A percentile compares a stretch with the other conserved stretches of the same genome.
These are phyloP conservation scores for Erpornis zantholeuca DNA, from an alignment of 2,113 vertebrate genomes.

Conservation along the genomic window DNA sequence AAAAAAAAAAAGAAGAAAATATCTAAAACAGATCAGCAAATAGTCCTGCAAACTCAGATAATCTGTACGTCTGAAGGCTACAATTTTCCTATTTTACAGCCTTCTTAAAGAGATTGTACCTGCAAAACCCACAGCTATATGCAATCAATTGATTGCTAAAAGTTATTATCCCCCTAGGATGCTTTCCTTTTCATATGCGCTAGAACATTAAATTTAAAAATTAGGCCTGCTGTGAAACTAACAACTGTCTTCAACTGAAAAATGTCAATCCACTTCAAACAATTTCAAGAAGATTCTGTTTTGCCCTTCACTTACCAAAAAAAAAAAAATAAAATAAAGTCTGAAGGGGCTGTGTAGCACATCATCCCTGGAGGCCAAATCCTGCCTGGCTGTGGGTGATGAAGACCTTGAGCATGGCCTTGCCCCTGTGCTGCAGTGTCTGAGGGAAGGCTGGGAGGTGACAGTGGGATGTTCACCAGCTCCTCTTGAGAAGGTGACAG, in stretches of 20 bases:
- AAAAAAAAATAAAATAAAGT: background rate
- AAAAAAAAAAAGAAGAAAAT: background rate
- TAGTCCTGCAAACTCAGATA: background rate
- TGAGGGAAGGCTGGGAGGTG: background rate
- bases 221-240: constrained; percentile 56
- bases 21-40: background rate
- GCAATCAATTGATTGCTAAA: constrained; percentile 62
- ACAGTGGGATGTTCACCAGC: background rate
- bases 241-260: constrained; percentile 51
- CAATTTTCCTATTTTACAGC: constrained; percentile 27
- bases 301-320: background rate
- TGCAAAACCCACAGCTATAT: constrained; percentile 19
- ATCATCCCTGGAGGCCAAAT: background rate
- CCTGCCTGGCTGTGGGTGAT: background rate
- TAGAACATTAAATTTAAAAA: constrained; percentile 56
- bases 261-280: constrained; percentile 62
- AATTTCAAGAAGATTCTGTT: constrained; percentile 40
- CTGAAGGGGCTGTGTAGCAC: background rate
- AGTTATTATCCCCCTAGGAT: constrained; percentile 61
- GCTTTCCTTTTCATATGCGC: constrained; percentile 39
- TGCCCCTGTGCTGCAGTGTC: background rate
- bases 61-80: background rate
- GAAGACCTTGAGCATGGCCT: background rate
- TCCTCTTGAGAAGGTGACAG: background rate
- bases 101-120: constrained; percentile 31